phyloP scores from a whole-genome alignment of 2,797 vertebrate genomes.

The Neosalanx taihuensis region DNA sequence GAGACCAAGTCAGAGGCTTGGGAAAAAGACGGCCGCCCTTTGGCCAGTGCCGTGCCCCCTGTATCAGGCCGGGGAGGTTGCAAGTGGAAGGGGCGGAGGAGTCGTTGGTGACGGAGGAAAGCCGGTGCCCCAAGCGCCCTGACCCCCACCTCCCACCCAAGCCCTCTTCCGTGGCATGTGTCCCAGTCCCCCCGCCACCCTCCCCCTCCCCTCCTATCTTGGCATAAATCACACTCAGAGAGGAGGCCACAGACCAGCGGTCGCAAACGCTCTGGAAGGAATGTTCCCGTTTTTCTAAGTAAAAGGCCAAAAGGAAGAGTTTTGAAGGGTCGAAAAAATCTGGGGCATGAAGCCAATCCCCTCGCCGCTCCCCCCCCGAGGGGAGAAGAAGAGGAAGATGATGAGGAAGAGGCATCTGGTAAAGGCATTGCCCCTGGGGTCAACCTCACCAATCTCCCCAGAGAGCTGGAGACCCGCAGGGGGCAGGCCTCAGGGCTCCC shows the following conservation, averaged over 20 bases:
- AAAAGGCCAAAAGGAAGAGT: constrained; percentile 51
- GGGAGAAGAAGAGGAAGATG: constrained; percentile 34
- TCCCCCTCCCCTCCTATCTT: neutral
- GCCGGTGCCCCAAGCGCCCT: constrained; percentile 59
- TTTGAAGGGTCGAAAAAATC: constrained; percentile 49
- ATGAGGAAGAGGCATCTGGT: constrained; percentile 78
- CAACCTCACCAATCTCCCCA: constrained; percentile 57
- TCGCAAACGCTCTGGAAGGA: constrained; percentile 70
- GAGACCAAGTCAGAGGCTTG: constrained; percentile 71
- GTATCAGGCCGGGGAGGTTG: constrained; percentile 64
- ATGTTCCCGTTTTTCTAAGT: constrained; percentile 75
- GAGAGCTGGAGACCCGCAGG: constrained; percentile 34
- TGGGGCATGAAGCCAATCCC: constrained; percentile 49
- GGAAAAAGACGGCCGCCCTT: constrained; percentile 78
- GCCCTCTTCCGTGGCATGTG: constrained; percentile 59
- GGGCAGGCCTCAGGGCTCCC: neutral
- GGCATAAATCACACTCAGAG: constrained; percentile 69
- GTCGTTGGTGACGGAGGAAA: constrained; percentile 65
- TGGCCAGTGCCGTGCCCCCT: constrained; percentile 61
- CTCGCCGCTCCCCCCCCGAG: constrained; percentile 4
- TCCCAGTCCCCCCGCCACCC: constrained; percentile 51
- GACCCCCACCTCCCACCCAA: constrained; percentile 19
- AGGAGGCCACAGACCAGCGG: constrained; percentile 67
- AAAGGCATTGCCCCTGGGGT: constrained; percentile 79
- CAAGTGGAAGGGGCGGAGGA: neutral